These are phyloP conservation scores for Enteromius thamalakanensis DNA, from an alignment of 2,797 vertebrate genomes.

Conservation along the genomic window DNA sequence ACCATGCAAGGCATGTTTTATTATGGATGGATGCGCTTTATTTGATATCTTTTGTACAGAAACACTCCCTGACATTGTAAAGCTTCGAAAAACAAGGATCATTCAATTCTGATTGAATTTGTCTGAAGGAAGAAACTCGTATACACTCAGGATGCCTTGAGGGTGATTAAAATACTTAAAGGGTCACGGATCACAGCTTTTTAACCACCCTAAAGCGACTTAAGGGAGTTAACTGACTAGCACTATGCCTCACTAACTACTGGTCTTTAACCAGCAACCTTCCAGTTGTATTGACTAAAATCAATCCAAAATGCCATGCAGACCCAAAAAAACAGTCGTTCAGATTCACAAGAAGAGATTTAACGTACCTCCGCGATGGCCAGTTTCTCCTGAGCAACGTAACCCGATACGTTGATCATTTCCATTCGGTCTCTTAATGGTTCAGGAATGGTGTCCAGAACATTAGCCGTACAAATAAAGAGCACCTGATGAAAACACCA, in stretches of 20 bases:
- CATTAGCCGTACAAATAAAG: slow-evolving; percentile 97
- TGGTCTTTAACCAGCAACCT: neutral
- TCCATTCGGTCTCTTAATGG: slow-evolving; percentile 97
- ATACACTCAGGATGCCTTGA: too few species aligned
- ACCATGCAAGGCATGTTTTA: too few species aligned
- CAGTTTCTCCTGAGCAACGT: slow-evolving; percentile 96
- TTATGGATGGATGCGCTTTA: too few species aligned
- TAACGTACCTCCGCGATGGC: slow-evolving; percentile 91
- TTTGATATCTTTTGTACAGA: too few species aligned
- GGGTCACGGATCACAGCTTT: neutral
- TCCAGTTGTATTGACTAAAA: too few species aligned
- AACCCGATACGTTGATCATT: slow-evolving; percentile 97
- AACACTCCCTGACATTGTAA: too few species aligned
- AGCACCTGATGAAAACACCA: slow-evolving; percentile 78
- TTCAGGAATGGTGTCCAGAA: slow-evolving; percentile 94
- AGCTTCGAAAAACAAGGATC: too few species aligned
- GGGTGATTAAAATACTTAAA: too few species aligned
- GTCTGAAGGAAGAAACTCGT: too few species aligned
- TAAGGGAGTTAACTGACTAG: neutral
- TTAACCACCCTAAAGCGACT: neutral
- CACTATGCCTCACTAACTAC: neutral
- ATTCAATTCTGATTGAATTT: too few species aligned
- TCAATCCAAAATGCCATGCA: neutral
- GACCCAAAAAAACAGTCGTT: neutral
- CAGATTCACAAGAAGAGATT: neutral